These are phyloP conservation scores for Zeuzera pyrina DNA, from an alignment of 2,888 invertebrate genomes.

Conservation along the genomic window DNA sequence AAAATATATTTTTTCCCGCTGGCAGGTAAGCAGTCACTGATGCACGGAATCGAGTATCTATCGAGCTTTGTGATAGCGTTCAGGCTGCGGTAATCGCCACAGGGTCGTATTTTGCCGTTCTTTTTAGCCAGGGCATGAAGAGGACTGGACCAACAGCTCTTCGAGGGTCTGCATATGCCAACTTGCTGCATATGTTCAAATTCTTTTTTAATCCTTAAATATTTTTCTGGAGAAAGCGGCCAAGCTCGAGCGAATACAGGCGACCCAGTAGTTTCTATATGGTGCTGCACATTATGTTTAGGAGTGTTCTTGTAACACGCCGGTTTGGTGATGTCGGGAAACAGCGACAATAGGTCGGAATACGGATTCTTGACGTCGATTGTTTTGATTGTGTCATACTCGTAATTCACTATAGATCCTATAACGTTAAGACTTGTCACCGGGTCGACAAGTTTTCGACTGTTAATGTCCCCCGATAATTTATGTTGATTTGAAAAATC, in stretches of 20 bases:
- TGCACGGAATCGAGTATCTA: conserved; percentile 25
- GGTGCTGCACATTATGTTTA: conserved; percentile 17
- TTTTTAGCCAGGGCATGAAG: conserved; percentile 21
- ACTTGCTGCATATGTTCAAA: conserved; percentile 27
- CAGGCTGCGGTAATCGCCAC: conserved; percentile 33
- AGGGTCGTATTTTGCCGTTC: conserved; percentile 17
- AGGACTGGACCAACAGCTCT: conserved; percentile 37
- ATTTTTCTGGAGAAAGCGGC: conserved; percentile 28
- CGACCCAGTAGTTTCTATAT: conserved; percentile 30
- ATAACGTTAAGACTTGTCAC: conserved; percentile 11
- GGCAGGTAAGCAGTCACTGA: conserved; percentile 21
- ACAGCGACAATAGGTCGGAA: conserved; percentile 9
- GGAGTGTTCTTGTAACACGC: conserved; percentile 13
- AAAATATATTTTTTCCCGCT: conserved; percentile 20
- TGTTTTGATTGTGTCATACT: not conserved
- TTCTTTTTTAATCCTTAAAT: conserved; percentile 25
- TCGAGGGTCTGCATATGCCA: conserved; percentile 41
- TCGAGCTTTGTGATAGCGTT: conserved; percentile 28
- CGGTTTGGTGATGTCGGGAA: conserved; percentile 16
- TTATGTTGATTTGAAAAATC: conserved; percentile 17
- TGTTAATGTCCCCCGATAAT: conserved; percentile 16
- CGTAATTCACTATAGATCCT: conserved; percentile 11
- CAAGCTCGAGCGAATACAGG: conserved; percentile 27
- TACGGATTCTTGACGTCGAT: conserved; percentile 7
- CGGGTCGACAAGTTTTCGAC: conserved; percentile 12